Evolutionary conservation across 2,797 vertebrate genomes (phyloP).

Genomic region (Malacoraja senta): DNA sequence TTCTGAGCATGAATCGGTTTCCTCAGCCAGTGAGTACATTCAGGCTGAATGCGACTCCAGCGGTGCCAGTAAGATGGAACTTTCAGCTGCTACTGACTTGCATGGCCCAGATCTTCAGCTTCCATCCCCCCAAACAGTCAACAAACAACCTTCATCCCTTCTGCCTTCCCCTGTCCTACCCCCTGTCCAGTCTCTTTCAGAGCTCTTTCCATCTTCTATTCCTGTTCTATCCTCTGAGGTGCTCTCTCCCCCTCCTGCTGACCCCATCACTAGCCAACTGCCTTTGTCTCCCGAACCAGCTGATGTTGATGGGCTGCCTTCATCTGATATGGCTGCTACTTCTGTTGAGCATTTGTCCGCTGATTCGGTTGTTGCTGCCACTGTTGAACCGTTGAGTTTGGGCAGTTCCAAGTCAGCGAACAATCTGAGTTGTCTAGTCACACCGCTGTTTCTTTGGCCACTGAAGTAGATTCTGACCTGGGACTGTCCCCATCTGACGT

Average conservation of each 20-base stretch:
- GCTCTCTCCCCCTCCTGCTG: not conserved
- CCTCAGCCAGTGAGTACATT: conserved; percentile 36
- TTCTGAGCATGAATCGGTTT: conserved; percentile 37
- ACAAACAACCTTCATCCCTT: not conserved
- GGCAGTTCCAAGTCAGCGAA: not conserved
- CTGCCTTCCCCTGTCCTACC: not conserved
- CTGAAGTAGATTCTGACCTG: not conserved
- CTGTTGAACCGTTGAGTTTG: not conserved
- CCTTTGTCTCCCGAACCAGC: not conserved
- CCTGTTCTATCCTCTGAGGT: conserved; percentile 46
- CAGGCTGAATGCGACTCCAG: conserved; percentile 34
- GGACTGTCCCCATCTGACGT: not conserved
- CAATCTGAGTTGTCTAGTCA: not conserved
- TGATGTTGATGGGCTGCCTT: not conserved
- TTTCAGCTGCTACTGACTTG: conserved; percentile 36
- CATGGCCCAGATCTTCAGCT: conserved; percentile 28
- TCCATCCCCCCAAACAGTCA: not conserved
- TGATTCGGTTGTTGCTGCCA: not conserved
- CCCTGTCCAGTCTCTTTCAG: not conserved
- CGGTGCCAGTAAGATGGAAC: conserved; percentile 33
- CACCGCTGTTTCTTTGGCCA: not conserved
- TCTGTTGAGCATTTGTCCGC: not conserved
- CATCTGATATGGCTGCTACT: not conserved
- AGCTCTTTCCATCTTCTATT: conserved; percentile 40
- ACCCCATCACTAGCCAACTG: not conserved